Evolutionary conservation across 2,797 vertebrate species (phyloP).

Genomic region (Lithobates sylvaticus): DNA sequence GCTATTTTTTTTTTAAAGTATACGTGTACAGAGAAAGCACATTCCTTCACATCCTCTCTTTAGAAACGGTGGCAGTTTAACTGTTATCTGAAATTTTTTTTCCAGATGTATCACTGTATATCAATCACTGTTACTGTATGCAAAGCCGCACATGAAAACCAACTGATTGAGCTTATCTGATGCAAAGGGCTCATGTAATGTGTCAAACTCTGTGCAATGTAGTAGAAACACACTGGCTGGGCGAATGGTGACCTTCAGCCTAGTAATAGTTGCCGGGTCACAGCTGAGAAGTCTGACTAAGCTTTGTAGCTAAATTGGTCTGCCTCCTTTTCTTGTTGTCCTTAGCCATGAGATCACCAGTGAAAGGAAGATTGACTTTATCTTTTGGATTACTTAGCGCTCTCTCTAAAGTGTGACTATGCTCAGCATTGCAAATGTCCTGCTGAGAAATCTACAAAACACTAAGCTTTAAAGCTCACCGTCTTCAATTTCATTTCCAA

Average conservation of each 20-base stretch:
- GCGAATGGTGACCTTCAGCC: constrained; percentile 55
- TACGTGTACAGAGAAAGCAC: neutral
- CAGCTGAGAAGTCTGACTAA: constrained; percentile 68
- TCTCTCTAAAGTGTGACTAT: neutral
- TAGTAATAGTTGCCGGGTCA: constrained; percentile 64
- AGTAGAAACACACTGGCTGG: constrained; percentile 44
- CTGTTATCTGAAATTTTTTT: constrained; percentile 2
- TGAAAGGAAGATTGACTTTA: constrained; percentile 35
- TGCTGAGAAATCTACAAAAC: neutral
- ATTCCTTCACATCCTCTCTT: neutral
- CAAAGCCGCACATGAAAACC: neutral
- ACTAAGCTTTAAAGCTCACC: neutral
- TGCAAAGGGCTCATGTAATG: constrained; percentile 12
- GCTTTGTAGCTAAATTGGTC: constrained; percentile 55
- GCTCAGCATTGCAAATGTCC: neutral
- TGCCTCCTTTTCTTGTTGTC: constrained; percentile 17
- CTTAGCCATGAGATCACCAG: constrained; percentile 48
- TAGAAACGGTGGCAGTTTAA: constrained; percentile 52
- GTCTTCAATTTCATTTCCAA: neutral
- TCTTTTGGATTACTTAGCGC: neutral
- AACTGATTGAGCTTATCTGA: constrained; percentile 1
- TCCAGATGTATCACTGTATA: neutral
- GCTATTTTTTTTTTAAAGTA: neutral
- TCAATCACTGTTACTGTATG: neutral
- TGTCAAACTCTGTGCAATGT: constrained; percentile 25